Conservation (phyloP, 2,113 vertebrate genomes). For the Neolamprologus sp. region DNA sequence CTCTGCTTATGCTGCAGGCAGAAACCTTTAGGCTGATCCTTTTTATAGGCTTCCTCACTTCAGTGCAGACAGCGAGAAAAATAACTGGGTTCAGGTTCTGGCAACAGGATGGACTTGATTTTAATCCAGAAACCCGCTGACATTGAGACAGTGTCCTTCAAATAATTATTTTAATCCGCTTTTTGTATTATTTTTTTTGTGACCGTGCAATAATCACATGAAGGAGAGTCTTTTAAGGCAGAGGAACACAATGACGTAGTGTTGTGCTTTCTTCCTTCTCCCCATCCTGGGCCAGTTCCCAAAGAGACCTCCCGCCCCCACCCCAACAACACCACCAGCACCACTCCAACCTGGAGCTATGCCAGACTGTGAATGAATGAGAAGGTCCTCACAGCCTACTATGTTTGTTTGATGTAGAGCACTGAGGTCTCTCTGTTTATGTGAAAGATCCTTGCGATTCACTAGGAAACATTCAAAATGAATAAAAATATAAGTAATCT, state of each 20-base stretch:
- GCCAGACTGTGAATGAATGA: conserved; percentile 63
- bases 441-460: neutral
- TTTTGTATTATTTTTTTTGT: neutral
- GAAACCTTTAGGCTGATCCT: conserved; percentile 13
- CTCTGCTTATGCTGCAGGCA: conserved; percentile 20
- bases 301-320: neutral
- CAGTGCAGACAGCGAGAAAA: neutral
- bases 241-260: conserved; percentile 61
- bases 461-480: conserved; percentile 1
- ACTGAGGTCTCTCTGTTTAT: conserved; percentile 64
- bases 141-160: neutral
- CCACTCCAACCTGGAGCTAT: conserved; percentile 34
- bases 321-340: conserved; percentile 18
- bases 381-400: conserved; percentile 49
- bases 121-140: neutral
- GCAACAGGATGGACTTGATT: neutral
- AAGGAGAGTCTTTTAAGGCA: conserved; percentile 38
- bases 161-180: neutral
- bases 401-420: conserved; percentile 64
- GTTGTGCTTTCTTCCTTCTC: conserved; percentile 35
- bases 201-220: conserved; percentile 18
- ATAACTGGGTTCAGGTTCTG: neutral
- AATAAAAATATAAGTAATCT: neutral
- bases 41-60: neutral
- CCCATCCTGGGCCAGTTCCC: conserved; percentile 33